These are phyloP conservation scores for Ploceus nigricollis DNA, from an alignment of 2,113 vertebrate genomes.

Conservation along the genomic window DNA sequence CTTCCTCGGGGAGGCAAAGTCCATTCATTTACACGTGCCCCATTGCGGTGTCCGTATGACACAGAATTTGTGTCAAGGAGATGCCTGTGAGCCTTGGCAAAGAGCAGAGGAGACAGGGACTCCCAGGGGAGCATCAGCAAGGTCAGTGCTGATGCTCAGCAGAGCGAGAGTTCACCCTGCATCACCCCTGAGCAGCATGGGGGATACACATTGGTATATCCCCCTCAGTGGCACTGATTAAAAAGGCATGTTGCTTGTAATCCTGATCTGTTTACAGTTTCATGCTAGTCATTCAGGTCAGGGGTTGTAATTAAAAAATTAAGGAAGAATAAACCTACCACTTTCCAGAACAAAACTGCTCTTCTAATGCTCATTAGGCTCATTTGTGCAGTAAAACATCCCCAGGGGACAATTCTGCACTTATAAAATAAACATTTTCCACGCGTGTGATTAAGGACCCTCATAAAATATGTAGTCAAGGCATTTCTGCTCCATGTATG, in stretches of 20 bases:
- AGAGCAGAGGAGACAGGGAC: neutral
- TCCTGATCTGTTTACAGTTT: neutral
- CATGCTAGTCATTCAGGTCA: neutral
- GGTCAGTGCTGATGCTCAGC: neutral
- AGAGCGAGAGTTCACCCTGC: neutral
- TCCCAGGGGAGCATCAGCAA: neutral
- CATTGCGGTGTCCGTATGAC: fast-evolving
- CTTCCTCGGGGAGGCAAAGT: fast-evolving
- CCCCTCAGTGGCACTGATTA: neutral
- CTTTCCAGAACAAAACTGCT: conserved; percentile 32
- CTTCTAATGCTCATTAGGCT: conserved; percentile 48
- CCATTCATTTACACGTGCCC: neutral
- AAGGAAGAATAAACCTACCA: neutral
- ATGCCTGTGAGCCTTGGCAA: fast-evolving
- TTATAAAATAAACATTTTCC: conserved; percentile 64
- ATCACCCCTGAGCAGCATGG: neutral
- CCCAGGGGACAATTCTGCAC: conserved; percentile 27
- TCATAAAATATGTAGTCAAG: conserved; percentile 47
- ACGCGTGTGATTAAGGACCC: conserved; percentile 19
- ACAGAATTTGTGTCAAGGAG: fast-evolving
- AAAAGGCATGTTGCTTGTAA: neutral
- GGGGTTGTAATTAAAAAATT: conserved; percentile 47
- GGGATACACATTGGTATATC: fast-evolving
- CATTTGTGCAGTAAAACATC: conserved; percentile 55
- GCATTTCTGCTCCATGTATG: neutral